Base-by-base conservation (phyloP, 2,113 vertebrate species). In the Nibea albiflora region DNA sequence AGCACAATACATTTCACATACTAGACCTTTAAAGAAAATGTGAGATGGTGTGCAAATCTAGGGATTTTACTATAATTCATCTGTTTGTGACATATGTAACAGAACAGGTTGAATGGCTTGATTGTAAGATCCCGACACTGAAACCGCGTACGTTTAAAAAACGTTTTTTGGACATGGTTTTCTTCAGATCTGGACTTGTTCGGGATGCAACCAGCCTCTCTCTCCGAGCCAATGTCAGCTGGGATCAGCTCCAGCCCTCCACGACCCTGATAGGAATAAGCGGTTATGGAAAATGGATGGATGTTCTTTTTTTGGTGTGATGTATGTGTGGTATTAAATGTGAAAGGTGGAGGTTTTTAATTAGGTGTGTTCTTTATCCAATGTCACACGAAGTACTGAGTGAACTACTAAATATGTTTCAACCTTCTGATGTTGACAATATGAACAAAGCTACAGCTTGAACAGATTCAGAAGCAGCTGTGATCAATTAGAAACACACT, bases 391-490 rank as follows among this genome's bases (percentile, higher is more conserved):
- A 71, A 42, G 31, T 26, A 52, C 17, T 39, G n/a, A 39, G 11
- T 10, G 26, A 47, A 60, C 5, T 31, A 39, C 9, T 12, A 20
- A 58, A 26, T 53, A 26, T 16, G 3, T n/a, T 20, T 50, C 4
- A 4, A 39, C 26, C 15, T 19, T 26, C 12, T 26, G 1, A 2
- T 16, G 26, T 50, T 39, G 19, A 42, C 26, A 58, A 26, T 62
- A 28, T 44, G 7, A 70, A 53, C 6, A 44, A 47, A 65, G n/a
- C 11, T 62, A 24, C 20, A 22, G 10, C 35, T 79, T 17, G 11
- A 67, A 61, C 80, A 72, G 6, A 50, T 60, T 47, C 8, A 61
- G 54, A 61, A 39, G 17, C 35, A 28, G 11, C n/a, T 74, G 11
- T 57, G 44, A 57, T 56, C 20, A n/a, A 50, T 39, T 20, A 63